Conservation (phyloP, 37 sponge, comb jelly and placozoan species). For the Aphrocallistes beatrix region DNA sequence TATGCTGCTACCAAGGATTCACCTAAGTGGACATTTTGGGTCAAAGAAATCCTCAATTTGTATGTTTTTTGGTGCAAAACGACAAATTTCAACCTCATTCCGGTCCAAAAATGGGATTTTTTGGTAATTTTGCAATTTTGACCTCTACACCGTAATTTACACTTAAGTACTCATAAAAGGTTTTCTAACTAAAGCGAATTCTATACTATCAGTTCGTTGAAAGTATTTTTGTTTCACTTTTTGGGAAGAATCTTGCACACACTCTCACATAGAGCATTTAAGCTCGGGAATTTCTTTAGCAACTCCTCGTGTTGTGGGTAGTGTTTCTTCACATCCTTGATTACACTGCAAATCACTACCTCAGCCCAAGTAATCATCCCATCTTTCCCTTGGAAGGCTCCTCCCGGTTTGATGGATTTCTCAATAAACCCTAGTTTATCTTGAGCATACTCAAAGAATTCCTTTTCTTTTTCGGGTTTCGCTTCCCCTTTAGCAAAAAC, state of each 20-base stretch:
- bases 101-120: no score
- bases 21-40: no score
- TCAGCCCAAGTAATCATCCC: slow-evolving; percentile 5
- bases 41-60: no score
- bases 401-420: slow-evolving; percentile 18
- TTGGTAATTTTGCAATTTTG: no score
- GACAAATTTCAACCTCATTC: no score
- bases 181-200: no score
- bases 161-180: no score
- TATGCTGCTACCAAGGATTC: no score
- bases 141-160: no score
- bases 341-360: neutral
- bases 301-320: neutral
- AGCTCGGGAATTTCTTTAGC: neutral
- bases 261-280: neutral
- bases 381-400: neutral
- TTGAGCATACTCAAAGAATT: slow-evolving; percentile 9
- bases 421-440: slow-evolving; percentile 17
- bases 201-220: no score
- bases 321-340: neutral
- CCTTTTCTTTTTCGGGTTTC: slow-evolving; percentile 39
- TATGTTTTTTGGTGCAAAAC: no score
- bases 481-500: slow-evolving; percentile 26
- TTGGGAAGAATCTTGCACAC: neutral
- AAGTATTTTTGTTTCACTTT: neutral